These are phyloP conservation scores for Scleropages formosus DNA, from an alignment of 2,797 vertebrate genomes.

Conservation along the genomic window DNA sequence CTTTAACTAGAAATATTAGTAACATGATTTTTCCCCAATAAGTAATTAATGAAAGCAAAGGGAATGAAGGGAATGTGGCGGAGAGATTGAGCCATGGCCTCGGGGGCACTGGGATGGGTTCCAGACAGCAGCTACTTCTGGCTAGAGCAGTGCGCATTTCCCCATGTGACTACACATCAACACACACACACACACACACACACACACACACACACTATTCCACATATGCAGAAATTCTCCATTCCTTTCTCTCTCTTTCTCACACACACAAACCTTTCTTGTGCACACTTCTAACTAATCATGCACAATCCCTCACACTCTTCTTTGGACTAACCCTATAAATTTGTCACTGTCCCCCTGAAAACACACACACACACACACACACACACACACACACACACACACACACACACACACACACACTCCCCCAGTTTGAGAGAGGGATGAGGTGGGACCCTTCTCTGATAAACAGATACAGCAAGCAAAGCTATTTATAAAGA, in stretches of 20 bases:
- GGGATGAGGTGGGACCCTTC: conserved; percentile 44
- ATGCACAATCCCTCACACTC: background rate
- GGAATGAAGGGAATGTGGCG: background rate
- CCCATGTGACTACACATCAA: too few species aligned
- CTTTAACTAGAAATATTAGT: background rate
- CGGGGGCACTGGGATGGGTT: too few species aligned
- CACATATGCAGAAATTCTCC: too few species aligned
- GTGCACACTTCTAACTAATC: background rate
- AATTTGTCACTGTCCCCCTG: background rate
- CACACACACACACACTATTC: too few species aligned
- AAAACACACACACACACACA: conserved; percentile 27
- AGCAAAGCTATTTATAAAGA: conserved; percentile 34
- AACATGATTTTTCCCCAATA: background rate
- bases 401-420: conserved; percentile 26
- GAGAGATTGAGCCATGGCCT: too few species aligned
- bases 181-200: too few species aligned
- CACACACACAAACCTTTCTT: too few species aligned
- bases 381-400: conserved; percentile 32
- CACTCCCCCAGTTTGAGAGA: conserved; percentile 43
- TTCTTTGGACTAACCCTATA: conserved; percentile 56
- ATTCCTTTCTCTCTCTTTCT: too few species aligned
- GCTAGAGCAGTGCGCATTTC: too few species aligned
- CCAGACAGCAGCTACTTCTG: too few species aligned
- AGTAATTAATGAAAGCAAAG: conserved; percentile 9
- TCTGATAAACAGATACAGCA: conserved; percentile 58